phyloP scores from a whole-genome alignment of 2,888 invertebrate genomes.

The Lapara coniferarum region DNA sequence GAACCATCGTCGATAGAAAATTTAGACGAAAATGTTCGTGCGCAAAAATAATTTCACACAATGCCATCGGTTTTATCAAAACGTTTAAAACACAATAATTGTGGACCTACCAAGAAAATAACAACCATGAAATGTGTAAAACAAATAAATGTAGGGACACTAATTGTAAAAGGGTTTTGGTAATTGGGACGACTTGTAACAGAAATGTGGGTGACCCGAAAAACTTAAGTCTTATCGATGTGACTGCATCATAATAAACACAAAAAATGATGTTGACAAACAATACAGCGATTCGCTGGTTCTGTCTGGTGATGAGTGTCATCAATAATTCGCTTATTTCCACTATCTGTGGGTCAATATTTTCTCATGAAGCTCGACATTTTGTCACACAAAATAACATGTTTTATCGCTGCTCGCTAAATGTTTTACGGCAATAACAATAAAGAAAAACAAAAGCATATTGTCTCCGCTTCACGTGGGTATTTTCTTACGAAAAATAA shows the following conservation, averaged over 20 bases:
- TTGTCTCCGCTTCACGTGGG: slow-evolving; percentile 69
- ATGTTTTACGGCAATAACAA: slow-evolving; percentile 82
- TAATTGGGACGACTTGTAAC: slow-evolving; percentile 5
- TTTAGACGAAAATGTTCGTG: neutral
- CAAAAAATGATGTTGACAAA: slow-evolving; percentile 43
- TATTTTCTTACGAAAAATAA: slow-evolving; percentile 74
- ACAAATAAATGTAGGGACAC: slow-evolving; percentile 1
- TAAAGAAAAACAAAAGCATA: slow-evolving; percentile 82
- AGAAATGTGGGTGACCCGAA: slow-evolving; percentile 34
- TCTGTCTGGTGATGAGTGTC: slow-evolving; percentile 57
- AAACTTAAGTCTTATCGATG: slow-evolving; percentile 20
- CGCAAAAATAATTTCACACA: neutral
- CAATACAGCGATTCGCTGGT: slow-evolving; percentile 47
- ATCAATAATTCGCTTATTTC: slow-evolving; percentile 78
- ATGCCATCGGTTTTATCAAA: neutral
- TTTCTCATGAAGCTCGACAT: slow-evolving; percentile 82
- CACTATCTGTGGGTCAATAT: slow-evolving; percentile 82
- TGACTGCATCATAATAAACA: slow-evolving; percentile 43
- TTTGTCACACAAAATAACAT: slow-evolving; percentile 83
- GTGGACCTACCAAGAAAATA: neutral
- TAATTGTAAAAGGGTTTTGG: neutral
- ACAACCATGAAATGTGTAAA: slow-evolving; percentile 7
- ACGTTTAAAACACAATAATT: slow-evolving; percentile 8
- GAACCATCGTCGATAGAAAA: slow-evolving; percentile 29
- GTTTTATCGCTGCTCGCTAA: slow-evolving; percentile 79